Evolutionary conservation across 1,140 invertebrate genomes (phyloP).

Genomic region (Brachionus paranguensis): DNA sequence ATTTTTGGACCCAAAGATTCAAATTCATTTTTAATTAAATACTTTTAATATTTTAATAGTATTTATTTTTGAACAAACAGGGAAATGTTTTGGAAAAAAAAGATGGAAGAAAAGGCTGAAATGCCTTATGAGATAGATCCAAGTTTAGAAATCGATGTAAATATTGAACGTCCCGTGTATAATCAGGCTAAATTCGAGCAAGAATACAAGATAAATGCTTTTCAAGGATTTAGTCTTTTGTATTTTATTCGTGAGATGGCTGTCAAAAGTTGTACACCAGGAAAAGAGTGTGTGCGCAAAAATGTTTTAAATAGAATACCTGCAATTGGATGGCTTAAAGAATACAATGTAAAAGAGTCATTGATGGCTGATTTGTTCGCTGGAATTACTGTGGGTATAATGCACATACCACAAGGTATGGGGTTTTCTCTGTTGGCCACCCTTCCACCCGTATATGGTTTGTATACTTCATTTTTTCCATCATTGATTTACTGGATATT

Average conservation of each 20-base stretch:
- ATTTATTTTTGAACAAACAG: neutral
- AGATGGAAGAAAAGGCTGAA: neutral
- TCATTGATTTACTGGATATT: conserved; percentile 79
- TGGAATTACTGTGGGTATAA: conserved; percentile 57
- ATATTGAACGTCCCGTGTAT: neutral
- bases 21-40: no score
- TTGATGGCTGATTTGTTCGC: conserved; percentile 54
- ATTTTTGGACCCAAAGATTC: no score
- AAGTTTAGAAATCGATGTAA: neutral
- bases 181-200: neutral
- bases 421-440: conserved; percentile 81
- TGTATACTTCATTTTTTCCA: conserved; percentile 91
- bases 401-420: conserved; percentile 62
- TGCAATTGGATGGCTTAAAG: conserved; percentile 48
- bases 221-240: neutral
- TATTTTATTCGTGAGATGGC: neutral
- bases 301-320: conserved; percentile 44
- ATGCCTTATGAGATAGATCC: neutral
- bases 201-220: neutral
- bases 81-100: neutral
- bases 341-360: conserved; percentile 52
- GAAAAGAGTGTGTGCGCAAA: neutral
- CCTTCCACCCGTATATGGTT: conserved; percentile 76
- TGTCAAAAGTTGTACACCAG: neutral
- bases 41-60: no score